Evolutionary conservation across 2,888 invertebrate genomes (phyloP).

Genomic region (Caenorhabditis sinica): DNA sequence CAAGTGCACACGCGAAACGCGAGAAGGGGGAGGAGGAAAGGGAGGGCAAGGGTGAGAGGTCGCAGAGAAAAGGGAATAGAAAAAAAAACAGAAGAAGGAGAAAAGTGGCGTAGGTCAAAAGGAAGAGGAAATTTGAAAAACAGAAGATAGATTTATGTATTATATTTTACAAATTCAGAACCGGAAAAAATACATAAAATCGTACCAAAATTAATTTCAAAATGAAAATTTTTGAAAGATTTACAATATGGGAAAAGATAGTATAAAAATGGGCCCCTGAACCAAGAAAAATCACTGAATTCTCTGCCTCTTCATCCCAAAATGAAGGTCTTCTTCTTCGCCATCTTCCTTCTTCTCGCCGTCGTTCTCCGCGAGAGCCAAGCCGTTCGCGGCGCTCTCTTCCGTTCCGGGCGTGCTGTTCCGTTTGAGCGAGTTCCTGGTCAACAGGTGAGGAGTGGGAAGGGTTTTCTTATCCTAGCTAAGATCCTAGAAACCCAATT

Average conservation of each 20-base stretch:
- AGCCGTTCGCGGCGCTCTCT: constrained; percentile 77
- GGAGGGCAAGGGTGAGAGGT: background rate
- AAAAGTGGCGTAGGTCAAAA: background rate
- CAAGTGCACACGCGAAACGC: background rate
- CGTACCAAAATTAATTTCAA: background rate
- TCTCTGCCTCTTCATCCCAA: constrained; percentile 9
- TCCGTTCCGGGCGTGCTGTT: constrained; percentile 76
- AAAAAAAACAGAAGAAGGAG: background rate
- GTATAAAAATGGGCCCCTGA: constrained; percentile 27
- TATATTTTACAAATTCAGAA: constrained; percentile 13
- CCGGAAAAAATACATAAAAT: background rate
- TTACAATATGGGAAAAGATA: constrained; percentile 9
- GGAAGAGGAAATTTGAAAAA: background rate
- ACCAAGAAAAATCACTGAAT: constrained; percentile 1
- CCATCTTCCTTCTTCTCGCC: constrained; percentile 23
- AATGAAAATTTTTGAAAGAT: constrained; percentile 18
- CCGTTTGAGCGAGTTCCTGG: constrained; percentile 53
- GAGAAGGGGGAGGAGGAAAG: background rate
- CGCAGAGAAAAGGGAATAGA: constrained; percentile 5
- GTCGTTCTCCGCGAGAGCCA: constrained; percentile 3
- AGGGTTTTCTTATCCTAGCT: too few species aligned
- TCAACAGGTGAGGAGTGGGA: constrained; percentile 42
- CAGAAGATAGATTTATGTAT: constrained; percentile 15
- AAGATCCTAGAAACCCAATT: too few species aligned
- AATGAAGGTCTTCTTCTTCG: constrained; percentile 10